Base-by-base conservation (phyloP, 2,888 invertebrate genomes). In the Choristoneura rosaceana region DNA sequence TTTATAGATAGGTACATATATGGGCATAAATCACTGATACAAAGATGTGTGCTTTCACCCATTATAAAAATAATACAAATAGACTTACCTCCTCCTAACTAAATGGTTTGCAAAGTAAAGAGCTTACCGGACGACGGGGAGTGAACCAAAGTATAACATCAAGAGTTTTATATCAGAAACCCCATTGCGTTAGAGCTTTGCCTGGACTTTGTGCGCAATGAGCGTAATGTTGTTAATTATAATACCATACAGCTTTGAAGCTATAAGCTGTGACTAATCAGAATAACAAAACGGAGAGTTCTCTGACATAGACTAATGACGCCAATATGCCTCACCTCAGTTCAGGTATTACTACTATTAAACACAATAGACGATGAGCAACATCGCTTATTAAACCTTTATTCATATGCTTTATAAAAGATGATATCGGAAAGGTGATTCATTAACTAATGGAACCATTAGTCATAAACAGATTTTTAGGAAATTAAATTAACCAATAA, bases 401-500 rank as follows among this genome's bases (percentile, higher is more conserved):
- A 55, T 55, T 55, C 55, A 55, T 25, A 55, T 12, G 12, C 55
- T 25, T 55, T 25, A 55, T 55, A 55, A 55, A 55, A 55, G 25
- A 55, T 55, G 25, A 25, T 25, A 55, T 55, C 55, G 17, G 25
- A 25, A 55, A 25, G 14, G 59, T 59, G 34, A 59, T n/a, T 59
- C 33, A 59, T 59, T 59, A 34, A n/a, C 34, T 59, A 59, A 59
- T 59, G 59, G 34, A 34, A 59, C 59, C 10, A 55, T 55, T 55
- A 12, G n/a, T n/a, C 34, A n/a, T 14, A 2, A 34, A 59, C 59
- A 34, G 59, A 59, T 59, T 33, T 34, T 64, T 33, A 45, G 33
- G 47, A 47, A 76, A 50, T 55, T 41, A 69, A 60, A 52, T 45
- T 45, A 71, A 50, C 9, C n/a, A 17, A 43, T 65, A 12, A 25